phyloP scores from a whole-genome alignment of 2,113 vertebrate genomes.

The Gobiocypris rarus region DNA sequence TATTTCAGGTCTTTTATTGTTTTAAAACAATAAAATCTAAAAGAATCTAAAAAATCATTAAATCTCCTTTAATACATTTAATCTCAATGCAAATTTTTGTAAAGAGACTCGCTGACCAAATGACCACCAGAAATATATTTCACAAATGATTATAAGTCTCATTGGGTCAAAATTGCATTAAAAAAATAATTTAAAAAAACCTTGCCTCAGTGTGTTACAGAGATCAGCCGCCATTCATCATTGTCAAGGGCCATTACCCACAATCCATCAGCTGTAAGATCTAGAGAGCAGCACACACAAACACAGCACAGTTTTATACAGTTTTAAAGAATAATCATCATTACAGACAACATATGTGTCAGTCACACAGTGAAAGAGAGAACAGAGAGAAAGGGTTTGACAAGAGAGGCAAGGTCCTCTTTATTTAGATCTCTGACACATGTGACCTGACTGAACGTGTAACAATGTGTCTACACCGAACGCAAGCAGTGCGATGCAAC shows the following conservation, averaged over 20 bases:
- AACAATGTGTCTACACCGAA: no score
- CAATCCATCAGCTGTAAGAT: not conserved
- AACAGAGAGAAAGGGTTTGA: not conserved
- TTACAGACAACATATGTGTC: not conserved
- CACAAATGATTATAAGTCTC: no score
- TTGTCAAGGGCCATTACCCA: conserved; percentile 1
- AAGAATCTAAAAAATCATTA: no score
- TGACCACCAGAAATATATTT: no score
- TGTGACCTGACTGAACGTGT: not conserved
- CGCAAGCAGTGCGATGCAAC: no score
- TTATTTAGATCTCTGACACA: not conserved
- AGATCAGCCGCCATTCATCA: not conserved
- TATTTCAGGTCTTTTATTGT: no score
- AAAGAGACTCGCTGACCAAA: no score
- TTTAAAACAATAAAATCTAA: no score
- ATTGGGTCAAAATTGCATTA: no score
- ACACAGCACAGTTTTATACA: not conserved
- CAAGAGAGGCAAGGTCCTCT: not conserved
- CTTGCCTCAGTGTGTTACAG: not conserved
- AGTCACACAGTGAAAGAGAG: not conserved
- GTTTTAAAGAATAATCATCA: not conserved
- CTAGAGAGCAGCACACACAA: not conserved
- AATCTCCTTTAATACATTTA: no score
- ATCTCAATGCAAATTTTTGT: no score
- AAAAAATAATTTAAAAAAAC: no score